phyloP scores from a whole-genome alignment of 2,797 vertebrate genomes.

The Tenualosa ilisha region DNA sequence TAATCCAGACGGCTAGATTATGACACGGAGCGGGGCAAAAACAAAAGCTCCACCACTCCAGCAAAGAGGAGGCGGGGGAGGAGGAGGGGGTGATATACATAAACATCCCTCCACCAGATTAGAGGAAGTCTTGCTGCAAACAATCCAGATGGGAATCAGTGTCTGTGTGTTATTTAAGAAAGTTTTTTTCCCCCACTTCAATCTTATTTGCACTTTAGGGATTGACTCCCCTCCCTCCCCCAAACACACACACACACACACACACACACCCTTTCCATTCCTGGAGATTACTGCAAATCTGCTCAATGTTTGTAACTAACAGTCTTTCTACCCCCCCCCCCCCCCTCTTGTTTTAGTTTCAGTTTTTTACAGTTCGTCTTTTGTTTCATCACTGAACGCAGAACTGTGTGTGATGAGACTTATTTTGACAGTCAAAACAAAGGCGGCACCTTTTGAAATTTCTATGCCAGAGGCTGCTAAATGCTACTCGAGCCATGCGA shows the following conservation, averaged over 20 bases:
- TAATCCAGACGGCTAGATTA: conserved; percentile 13
- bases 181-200: background rate
- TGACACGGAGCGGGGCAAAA: background rate
- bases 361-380: background rate
- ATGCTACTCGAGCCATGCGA: background rate
- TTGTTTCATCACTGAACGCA: background rate
- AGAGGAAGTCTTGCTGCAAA: background rate
- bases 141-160: background rate
- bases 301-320: background rate
- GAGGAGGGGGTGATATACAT: background rate
- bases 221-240: background rate
- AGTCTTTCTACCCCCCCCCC: background rate
- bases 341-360: background rate
- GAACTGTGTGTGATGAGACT: background rate
- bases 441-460: background rate
- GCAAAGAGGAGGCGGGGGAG: background rate
- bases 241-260: background rate
- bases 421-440: conserved; percentile 12
- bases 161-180: conserved; percentile 4
- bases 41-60: background rate
- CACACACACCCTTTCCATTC: background rate
- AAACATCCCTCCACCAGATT: background rate
- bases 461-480: background rate
- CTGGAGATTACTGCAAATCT: background rate
- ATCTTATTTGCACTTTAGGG: conserved; percentile 16